These are phyloP conservation scores for Pangasianodon hypophthalmus DNA, from an alignment of 2,113 vertebrate genomes.

Conservation along the genomic window DNA sequence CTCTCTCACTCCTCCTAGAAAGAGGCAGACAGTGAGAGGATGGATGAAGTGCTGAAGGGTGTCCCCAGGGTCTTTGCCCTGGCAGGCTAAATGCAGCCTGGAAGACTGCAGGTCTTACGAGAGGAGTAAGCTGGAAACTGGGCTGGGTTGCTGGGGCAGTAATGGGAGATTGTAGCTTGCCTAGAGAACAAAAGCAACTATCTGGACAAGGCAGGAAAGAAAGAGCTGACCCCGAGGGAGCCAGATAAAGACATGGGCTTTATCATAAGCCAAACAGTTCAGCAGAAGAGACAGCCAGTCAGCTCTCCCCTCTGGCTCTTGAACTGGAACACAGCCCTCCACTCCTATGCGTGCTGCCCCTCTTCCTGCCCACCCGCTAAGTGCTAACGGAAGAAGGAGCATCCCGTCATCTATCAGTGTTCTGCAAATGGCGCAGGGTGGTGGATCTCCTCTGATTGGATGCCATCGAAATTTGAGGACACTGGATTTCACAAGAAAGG, in stretches of 20 bases:
- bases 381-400: slow-evolving; percentile 28
- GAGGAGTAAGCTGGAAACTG: slow-evolving; percentile 11
- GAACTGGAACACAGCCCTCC: slow-evolving; percentile 21
- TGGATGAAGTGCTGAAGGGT: slow-evolving; percentile 21
- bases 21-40: slow-evolving; percentile 12
- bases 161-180: slow-evolving; percentile 29
- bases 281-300: slow-evolving; percentile 65
- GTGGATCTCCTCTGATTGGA: slow-evolving; percentile 27
- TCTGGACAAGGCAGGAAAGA: slow-evolving; percentile 66
- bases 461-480: slow-evolving; percentile 2
- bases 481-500: slow-evolving; percentile 27
- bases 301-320: slow-evolving; percentile 52
- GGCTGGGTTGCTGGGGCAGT: slow-evolving; percentile 24
- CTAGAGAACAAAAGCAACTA: slow-evolving; percentile 59
- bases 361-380: slow-evolving; percentile 39
- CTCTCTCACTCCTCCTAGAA: slow-evolving; percentile 63
- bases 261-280: slow-evolving; percentile 67
- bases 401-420: slow-evolving; percentile 34
- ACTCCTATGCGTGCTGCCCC: slow-evolving; percentile 22
- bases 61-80: slow-evolving; percentile 32
- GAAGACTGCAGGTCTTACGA: slow-evolving; percentile 12
- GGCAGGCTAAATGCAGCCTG: slow-evolving; percentile 24
- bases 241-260: slow-evolving; percentile 67
- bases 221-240: slow-evolving; percentile 50
- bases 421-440: slow-evolving; percentile 7